Evolutionary conservation across 1,140 invertebrate species (phyloP), one percentile per base, ranked within the genome.

Genomic region (Lepidostoma basale): DNA sequence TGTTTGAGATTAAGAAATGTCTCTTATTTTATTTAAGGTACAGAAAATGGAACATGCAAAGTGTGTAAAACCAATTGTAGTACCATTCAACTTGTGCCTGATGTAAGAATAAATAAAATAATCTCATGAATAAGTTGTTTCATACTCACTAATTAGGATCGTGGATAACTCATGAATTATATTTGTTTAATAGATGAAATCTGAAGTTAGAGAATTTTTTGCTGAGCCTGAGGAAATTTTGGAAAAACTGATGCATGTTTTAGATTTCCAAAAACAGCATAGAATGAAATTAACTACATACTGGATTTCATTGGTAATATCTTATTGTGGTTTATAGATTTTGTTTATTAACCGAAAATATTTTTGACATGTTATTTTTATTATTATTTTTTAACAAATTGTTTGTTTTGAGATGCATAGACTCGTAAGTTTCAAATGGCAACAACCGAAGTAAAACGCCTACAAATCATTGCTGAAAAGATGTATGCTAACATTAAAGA

Each of bases 111-210:
- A 28, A 52, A 25, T 20, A 62, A 60, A 67, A 62, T 58, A 5
- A 33, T 64, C 5, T 62, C 4, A 49, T 52, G 12, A 6, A 12
- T 71, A 58, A 62, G 64, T 59, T 44, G 16, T 44, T 44, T 44
- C 16, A 44, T 5, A 12, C n/a, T n/a, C n/a, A n/a, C n/a, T n/a
- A n/a, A n/a, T n/a, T n/a, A n/a, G n/a, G n/a, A n/a, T n/a, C n/a
- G n/a, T n/a, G n/a, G n/a, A n/a, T n/a, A n/a, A n/a, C n/a, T n/a
- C n/a, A n/a, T n/a, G n/a, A n/a, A n/a, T n/a, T n/a, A n/a, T n/a
- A n/a, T n/a, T n/a, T n/a, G n/a, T n/a, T n/a, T n/a, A n/a, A n/a
- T 64, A 83, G 81, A 83, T 83, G 82, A 81, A 79, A 71, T 74
- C 77, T 72, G 80, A 83, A 64, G 75, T 83, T 54, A 78, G 80